These are phyloP conservation scores for Pelagia noctiluca DNA, from an alignment of 30 jellyfish, hydroid and myxozoan genomes.

Conservation along the genomic window DNA sequence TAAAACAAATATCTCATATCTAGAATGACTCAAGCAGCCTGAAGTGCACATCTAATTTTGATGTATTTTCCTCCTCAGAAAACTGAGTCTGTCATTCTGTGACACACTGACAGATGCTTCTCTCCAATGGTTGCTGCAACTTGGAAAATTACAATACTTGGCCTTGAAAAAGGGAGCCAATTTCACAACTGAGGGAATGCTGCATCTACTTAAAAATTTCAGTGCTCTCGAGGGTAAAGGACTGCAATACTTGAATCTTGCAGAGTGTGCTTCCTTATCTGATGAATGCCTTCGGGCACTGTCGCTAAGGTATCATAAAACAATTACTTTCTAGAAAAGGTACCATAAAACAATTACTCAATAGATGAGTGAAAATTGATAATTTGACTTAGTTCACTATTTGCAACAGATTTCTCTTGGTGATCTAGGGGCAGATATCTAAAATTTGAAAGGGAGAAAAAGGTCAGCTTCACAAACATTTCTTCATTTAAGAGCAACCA, in stretches of 20 bases:
- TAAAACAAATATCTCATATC: no score
- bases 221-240: slow-evolving; percentile 53
- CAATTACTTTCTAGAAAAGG: neutral
- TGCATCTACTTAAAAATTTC: slow-evolving; percentile 39
- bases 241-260: slow-evolving; percentile 55
- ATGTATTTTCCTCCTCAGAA: slow-evolving; percentile 44
- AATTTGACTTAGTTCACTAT: no score
- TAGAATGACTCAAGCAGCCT: no score
- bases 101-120: slow-evolving; percentile 73
- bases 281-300: slow-evolving; percentile 76
- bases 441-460: no score
- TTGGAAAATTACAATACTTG: slow-evolving; percentile 39
- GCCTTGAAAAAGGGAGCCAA: slow-evolving; percentile 78
- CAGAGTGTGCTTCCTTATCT: slow-evolving; percentile 81
- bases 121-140: slow-evolving; percentile 58
- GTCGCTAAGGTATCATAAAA: slow-evolving; percentile 52
- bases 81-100: slow-evolving; percentile 81
- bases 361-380: no score
- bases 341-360: no score
- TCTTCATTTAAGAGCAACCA: no score
- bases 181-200: slow-evolving; percentile 73
- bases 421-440: no score
- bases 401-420: no score
- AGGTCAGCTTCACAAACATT: no score
- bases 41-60: no score